These are phyloP conservation scores for Listrodromus nycthemerus DNA, from an alignment of 2,888 invertebrate species.

Conservation along the genomic window DNA sequence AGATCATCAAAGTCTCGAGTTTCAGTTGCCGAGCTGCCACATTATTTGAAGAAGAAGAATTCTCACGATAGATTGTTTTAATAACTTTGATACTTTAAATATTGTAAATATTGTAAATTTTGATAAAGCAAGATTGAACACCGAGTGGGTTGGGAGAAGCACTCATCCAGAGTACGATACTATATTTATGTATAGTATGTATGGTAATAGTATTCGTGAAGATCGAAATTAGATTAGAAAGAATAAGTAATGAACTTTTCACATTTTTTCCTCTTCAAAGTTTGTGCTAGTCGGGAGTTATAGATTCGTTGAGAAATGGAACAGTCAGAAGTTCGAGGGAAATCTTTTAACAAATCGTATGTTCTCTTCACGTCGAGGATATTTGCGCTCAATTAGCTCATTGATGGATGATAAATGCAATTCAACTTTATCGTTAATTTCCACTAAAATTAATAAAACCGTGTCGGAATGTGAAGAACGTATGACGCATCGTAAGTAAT, in stretches of 20 bases:
- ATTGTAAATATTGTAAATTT: slow-evolving; percentile 27
- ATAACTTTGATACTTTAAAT: slow-evolving; percentile 24
- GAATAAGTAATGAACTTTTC: slow-evolving; percentile 12
- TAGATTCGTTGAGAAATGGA: slow-evolving; percentile 71
- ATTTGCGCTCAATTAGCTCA: slow-evolving; percentile 53
- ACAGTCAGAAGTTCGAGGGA: slow-evolving; percentile 67
- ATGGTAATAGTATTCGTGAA: neutral
- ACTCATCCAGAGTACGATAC: slow-evolving; percentile 29
- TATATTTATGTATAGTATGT: neutral
- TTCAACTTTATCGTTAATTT: slow-evolving; percentile 25
- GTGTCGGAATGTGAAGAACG: slow-evolving; percentile 65
- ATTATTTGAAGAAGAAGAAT: slow-evolving; percentile 53
- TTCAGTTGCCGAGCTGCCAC: slow-evolving; percentile 48
- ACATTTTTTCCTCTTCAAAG: slow-evolving; percentile 37
- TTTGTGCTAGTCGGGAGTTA: slow-evolving; percentile 44
- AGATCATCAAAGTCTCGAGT: slow-evolving; percentile 47
- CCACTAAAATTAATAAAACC: slow-evolving; percentile 44
- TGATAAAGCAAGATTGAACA: slow-evolving; percentile 29
- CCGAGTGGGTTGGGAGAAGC: slow-evolving; percentile 27
- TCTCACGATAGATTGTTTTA: slow-evolving; percentile 35
- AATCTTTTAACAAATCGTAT: slow-evolving; percentile 60
- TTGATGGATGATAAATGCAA: slow-evolving; percentile 56
- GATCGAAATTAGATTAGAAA: neutral
- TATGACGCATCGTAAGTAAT: slow-evolving; percentile 57
- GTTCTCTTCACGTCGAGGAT: slow-evolving; percentile 45